phyloP scores from a whole-genome alignment of 2,888 invertebrate species.

The Piscicola geometra region DNA sequence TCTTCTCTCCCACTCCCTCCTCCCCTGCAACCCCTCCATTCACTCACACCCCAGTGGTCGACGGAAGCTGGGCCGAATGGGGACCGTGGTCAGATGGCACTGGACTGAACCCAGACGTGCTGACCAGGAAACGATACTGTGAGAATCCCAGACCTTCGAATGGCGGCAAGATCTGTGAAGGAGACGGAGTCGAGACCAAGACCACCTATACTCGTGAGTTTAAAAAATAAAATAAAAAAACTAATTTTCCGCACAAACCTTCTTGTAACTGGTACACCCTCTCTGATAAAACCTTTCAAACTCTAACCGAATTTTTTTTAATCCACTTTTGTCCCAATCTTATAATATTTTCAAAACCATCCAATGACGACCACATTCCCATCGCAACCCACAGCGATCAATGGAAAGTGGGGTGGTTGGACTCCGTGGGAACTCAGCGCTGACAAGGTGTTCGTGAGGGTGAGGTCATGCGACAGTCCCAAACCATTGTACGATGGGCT shows the following conservation, averaged over 20 bases:
- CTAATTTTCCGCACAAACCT: too few relatives aligned
- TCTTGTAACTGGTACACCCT: too few relatives aligned
- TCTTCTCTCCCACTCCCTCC: too few relatives aligned
- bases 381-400: background rate
- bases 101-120: background rate
- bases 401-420: background rate
- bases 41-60: background rate
- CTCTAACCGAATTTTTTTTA: too few relatives aligned
- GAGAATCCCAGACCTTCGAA: background rate
- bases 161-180: background rate
- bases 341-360: background rate
- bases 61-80: background rate
- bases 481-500: background rate
- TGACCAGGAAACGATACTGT: background rate
- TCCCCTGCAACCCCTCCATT: too few relatives aligned
- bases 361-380: background rate
- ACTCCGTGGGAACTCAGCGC: background rate
- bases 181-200: background rate
- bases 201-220: background rate
- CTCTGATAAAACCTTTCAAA: too few relatives aligned
- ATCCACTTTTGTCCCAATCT: too few relatives aligned
- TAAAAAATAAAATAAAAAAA: too few relatives aligned
- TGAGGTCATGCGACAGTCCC: background rate
- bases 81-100: background rate
- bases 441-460: background rate